Base-by-base conservation (phyloP, 2,888 invertebrate species). In the Adelphocoris suturalis region DNA sequence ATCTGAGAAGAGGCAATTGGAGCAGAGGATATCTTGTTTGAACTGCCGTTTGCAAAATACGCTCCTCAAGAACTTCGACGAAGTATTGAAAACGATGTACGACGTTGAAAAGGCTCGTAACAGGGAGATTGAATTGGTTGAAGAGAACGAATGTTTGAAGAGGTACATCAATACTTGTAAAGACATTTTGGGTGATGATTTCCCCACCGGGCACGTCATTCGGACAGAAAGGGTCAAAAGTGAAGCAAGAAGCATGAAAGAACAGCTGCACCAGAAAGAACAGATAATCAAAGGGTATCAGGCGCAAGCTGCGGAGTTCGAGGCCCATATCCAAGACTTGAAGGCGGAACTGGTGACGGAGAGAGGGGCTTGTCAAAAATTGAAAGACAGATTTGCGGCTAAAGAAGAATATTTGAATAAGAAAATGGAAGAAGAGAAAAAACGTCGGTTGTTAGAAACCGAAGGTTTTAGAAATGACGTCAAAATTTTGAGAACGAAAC, bases 401-500 rank as follows among this genome's bases (percentile, higher is more conserved):
- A 85, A 90, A 76, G 90, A 91, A 47, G 87, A 90, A 37, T 90
- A 90, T 55, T 89, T 88, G 47, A 89, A 57, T 48, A 89, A 86
- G 19, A 91, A 91, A 78, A 85, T 90, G 82, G 90, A 91, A 84
- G 91, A 91, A 28, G 91, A 91, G 87, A 91, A 90, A 47, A 90
- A 89, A 78, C 91, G 91, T 68, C 85, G 91, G 76, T 80, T 90
- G 12, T 68, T 90, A n/a, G 91, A 91, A 78, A 78, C 86, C 0
- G 91, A 91, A 84, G 91, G 91, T 28, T 91, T 91, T 81, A 46
- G 90, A 48, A 90, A 90, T 48, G 91, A 91, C 84, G 86, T 91
- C 5, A 91, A 90, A 61, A 86, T 91, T 3, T 81, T 91, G 9
- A 37, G 91, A 16, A 55, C 61, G 23, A 89, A 89, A 48, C 75